Evolutionary conservation across 2,888 invertebrate species (phyloP).

Genomic region (Eubasilissa splendida): DNA sequence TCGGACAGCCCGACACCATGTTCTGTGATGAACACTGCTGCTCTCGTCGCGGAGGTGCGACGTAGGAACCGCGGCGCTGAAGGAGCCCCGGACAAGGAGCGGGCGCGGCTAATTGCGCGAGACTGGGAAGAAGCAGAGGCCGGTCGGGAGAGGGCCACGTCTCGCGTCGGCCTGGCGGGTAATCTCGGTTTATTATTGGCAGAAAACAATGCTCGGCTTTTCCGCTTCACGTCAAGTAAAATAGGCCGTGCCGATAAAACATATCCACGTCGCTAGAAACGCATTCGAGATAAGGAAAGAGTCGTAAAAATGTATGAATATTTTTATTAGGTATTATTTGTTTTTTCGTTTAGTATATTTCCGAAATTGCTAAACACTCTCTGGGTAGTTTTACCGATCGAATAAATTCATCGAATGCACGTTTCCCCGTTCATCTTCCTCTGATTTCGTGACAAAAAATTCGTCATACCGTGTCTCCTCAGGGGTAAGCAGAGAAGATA

Average conservation of each 20-base stretch:
- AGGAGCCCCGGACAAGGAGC: neutral
- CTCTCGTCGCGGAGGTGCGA: too few species aligned
- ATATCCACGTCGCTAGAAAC: slow-evolving; percentile 23
- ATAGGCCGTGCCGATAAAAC: slow-evolving; percentile 48
- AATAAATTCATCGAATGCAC: too few species aligned
- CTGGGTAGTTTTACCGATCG: too few species aligned
- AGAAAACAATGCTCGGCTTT: slow-evolving; percentile 48
- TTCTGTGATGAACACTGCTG: neutral
- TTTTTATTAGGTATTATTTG: slow-evolving; percentile 6
- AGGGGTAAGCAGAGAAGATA: too few species aligned
- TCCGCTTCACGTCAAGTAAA: slow-evolving; percentile 43
- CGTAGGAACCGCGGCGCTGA: too few species aligned
- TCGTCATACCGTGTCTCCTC: too few species aligned
- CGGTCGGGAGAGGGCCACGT: slow-evolving; percentile 17
- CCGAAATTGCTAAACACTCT: too few species aligned
- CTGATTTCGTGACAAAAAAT: too few species aligned
- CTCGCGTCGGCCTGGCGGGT: neutral
- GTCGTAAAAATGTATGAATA: slow-evolving; percentile 33
- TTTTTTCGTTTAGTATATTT: slow-evolving; percentile 5
- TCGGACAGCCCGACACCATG: neutral
- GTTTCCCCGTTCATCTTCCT: too few species aligned
- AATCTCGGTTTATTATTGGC: slow-evolving; percentile 32
- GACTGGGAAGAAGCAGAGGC: slow-evolving; percentile 1
- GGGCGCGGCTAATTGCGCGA: slow-evolving; percentile 10
- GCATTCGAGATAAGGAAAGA: slow-evolving; percentile 38